phyloP scores from a whole-genome alignment of 2,888 invertebrate species.

The Noctua janthina region DNA sequence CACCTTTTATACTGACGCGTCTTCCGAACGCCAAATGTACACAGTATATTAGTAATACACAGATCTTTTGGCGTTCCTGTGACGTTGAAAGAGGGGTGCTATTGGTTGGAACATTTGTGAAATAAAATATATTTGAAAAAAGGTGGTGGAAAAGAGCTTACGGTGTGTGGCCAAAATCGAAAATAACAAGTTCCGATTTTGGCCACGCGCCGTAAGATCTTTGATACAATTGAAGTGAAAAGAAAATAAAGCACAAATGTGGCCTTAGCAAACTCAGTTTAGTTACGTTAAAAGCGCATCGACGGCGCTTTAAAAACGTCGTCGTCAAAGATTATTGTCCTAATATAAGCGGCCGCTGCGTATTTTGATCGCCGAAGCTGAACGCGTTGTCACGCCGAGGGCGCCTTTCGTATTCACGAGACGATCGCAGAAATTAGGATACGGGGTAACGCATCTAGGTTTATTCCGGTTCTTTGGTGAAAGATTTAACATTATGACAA shows the following conservation, averaged over 20 bases:
- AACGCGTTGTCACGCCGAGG: not conserved
- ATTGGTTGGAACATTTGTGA: not conserved
- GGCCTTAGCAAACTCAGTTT: not conserved
- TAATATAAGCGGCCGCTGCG: not conserved
- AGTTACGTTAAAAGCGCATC: not conserved
- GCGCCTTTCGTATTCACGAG: not conserved
- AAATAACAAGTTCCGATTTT: not conserved
- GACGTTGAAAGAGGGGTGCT: not conserved
- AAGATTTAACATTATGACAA: slow-evolving; percentile 14
- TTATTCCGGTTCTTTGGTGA: slow-evolving; percentile 34
- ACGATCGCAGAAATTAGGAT: not conserved
- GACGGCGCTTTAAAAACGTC: not conserved
- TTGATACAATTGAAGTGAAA: not conserved
- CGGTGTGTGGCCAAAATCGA: no score
- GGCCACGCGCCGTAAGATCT: not conserved
- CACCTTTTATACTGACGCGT: not conserved
- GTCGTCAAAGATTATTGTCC: not conserved
- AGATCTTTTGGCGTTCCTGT: not conserved
- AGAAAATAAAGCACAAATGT: not conserved
- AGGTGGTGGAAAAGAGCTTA: not conserved
- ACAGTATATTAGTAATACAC: not conserved
- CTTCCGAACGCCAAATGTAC: not conserved
- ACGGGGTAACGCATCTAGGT: not conserved
- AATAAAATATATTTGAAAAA: not conserved
- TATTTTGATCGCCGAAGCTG: not conserved